Percentiles rank a stretch among this genome's conserved stretches.
These are phyloP conservation scores for Shinisaurus crocodilurus DNA, from an alignment of 2,113 vertebrate species.

Conservation along the genomic window DNA sequence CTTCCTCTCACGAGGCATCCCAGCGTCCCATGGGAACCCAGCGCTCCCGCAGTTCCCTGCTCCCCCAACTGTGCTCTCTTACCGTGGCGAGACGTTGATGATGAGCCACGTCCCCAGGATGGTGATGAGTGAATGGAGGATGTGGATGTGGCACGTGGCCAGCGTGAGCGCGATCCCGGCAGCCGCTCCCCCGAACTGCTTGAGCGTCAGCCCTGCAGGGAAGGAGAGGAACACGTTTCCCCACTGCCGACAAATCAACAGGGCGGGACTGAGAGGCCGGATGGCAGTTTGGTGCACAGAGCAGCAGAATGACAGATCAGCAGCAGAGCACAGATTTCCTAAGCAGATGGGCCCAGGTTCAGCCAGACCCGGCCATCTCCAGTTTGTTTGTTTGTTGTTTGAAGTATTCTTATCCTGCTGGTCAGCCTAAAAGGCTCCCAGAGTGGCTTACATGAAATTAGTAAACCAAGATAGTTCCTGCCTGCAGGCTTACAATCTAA, in stretches of 20 bases:
- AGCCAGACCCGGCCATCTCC: background rate
- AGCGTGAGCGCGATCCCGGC: conserved; percentile 82
- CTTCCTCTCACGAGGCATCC: background rate
- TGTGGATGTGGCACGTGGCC: conserved; percentile 84
- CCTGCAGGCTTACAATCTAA: no score
- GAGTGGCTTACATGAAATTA: no score
- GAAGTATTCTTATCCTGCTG: no score
- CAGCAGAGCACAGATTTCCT: background rate
- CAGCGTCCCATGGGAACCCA: background rate
- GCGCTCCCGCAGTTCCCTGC: no score
- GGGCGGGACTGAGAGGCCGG: no score
- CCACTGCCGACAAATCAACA: background rate
- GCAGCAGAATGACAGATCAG: no score
- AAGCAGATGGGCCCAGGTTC: background rate
- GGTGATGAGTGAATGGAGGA: conserved; percentile 87
- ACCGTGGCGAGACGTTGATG: conserved; percentile 85
- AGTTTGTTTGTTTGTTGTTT: background rate
- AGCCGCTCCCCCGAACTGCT: conserved; percentile 81
- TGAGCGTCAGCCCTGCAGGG: conserved; percentile 50
- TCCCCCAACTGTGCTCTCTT: background rate
- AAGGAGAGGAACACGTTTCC: background rate
- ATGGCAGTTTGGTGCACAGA: background rate
- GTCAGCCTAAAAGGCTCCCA: no score
- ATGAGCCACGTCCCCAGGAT: conserved; percentile 89
- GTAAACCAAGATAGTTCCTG: no score